Conservation (phyloP, 2,113 vertebrate genomes). For the Nothobranchius furzeri region DNA sequence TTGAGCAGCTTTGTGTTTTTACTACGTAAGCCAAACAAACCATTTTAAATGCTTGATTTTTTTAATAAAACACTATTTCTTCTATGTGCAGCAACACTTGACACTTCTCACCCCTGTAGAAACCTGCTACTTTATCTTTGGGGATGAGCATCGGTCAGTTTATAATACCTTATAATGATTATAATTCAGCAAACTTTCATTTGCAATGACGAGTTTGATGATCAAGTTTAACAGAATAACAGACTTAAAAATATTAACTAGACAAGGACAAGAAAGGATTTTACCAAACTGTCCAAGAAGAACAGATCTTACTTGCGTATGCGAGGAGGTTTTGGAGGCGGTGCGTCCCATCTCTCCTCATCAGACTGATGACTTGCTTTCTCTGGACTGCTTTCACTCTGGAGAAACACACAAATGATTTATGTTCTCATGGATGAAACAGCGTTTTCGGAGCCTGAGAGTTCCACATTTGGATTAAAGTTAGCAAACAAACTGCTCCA, state of each 20-base stretch:
- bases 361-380: constrained; percentile 81
- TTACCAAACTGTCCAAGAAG: background rate
- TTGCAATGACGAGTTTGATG: no score
- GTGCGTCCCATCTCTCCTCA: constrained; percentile 88
- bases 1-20: constrained; percentile 32
- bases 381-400: constrained; percentile 90
- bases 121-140: constrained; percentile 31
- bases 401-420: constrained; percentile 19
- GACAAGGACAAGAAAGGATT: no score
- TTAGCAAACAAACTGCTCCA: no score
- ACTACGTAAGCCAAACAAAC: constrained; percentile 13
- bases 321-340: constrained; percentile 95
- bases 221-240: background rate
- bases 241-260: background rate
- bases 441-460: no score
- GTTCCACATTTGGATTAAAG: background rate
- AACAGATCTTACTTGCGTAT: constrained; percentile 84
- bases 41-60: background rate
- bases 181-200: background rate
- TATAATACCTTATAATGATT: background rate
- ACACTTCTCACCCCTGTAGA: constrained; percentile 21
- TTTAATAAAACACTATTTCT: constrained; percentile 26
- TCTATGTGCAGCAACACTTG: constrained; percentile 21
- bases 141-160: background rate
- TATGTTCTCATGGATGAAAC: no score